These are phyloP conservation scores for Oreocharis arfaki DNA, from an alignment of 2,113 vertebrate species.

Conservation along the genomic window DNA sequence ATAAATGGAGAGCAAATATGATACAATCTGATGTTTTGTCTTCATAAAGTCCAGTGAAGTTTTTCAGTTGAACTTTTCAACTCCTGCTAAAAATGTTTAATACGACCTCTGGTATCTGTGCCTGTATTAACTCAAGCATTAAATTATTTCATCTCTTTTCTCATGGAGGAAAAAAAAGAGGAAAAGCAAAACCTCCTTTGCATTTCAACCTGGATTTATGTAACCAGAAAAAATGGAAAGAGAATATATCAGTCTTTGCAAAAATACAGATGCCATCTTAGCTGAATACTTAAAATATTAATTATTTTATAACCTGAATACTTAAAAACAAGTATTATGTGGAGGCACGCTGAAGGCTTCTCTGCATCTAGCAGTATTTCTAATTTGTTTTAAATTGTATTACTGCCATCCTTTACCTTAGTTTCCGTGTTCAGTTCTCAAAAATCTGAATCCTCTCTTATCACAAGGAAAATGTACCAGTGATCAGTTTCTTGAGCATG, in stretches of 20 bases:
- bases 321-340: not conserved
- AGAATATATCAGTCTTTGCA: not conserved
- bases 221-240: not conserved
- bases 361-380: not conserved
- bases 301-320: not conserved
- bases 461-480: not conserved
- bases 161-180: not conserved
- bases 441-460: not conserved
- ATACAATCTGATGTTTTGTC: not conserved
- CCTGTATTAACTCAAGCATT: not conserved
- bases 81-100: not conserved
- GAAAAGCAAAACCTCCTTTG: not conserved
- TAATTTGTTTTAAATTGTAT: not conserved
- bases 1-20: not conserved
- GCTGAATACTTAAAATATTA: not conserved
- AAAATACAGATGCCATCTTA: not conserved
- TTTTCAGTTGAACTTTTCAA: conserved; percentile 48
- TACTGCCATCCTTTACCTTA: not conserved
- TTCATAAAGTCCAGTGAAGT: conserved; percentile 20
- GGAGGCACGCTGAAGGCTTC: not conserved
- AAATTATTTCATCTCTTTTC: not conserved
- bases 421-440: not conserved
- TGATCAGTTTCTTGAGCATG: conserved; percentile 2
- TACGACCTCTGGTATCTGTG: not conserved
- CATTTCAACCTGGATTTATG: not conserved